A percentile compares a stretch with the other conserved stretches of the same genome.
Conservation (phyloP, 2,797 vertebrate genomes). For the Phoebastria nigripes region DNA sequence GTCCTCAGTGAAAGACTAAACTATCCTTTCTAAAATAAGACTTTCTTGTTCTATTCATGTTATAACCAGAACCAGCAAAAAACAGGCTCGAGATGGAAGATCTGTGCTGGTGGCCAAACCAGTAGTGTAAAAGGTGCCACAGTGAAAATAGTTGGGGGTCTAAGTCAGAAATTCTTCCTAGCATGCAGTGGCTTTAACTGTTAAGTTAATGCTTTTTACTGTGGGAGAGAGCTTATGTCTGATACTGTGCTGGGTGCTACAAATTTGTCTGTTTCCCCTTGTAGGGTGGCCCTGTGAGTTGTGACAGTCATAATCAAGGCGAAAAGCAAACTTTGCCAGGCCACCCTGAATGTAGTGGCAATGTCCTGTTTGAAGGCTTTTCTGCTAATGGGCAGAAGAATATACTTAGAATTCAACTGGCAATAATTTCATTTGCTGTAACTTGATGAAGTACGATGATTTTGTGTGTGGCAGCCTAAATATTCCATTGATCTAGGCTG, state of each 20-base stretch:
- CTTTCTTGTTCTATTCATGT: neutral
- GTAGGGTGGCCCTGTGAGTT: neutral
- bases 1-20: neutral
- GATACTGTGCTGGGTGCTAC: neutral
- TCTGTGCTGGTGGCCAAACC: neutral
- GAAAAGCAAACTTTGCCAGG: neutral
- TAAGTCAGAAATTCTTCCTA: neutral
- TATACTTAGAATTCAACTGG: neutral
- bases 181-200: neutral
- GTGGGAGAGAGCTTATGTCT: neutral
- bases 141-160: neutral
- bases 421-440: neutral
- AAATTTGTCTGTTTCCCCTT: neutral
- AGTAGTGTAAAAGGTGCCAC: neutral
- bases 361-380: neutral
- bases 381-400: neutral
- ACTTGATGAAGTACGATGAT: neutral
- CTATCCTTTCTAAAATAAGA: neutral
- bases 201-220: neutral
- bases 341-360: neutral
- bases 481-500: neutral
- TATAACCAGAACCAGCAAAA: neutral
- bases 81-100: neutral
- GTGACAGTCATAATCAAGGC: neutral
- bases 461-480: neutral